Evolutionary conservation across 2,797 vertebrate species (phyloP), one percentile per base, ranked within the genome.

Genomic region (Champsocephalus esox): DNA sequence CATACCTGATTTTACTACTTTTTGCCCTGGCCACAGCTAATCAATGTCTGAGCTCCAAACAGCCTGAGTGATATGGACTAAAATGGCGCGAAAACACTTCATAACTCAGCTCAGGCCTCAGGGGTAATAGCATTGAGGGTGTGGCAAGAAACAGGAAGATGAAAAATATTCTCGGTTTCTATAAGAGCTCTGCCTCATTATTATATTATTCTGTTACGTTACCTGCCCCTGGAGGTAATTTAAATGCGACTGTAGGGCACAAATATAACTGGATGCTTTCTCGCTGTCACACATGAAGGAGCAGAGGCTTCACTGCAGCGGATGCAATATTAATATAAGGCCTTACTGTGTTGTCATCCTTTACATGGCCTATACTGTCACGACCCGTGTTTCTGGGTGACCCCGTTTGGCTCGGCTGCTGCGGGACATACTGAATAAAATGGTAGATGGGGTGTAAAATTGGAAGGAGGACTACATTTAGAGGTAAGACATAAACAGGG

Each of bases 261-360:
- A 70, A 66, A 76, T 70, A 63, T 9, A 49, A 52, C 73, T 11
- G 9, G 21, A 72, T 73, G 49, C 54, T 64, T 63, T 63, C 28
- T 73, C 11, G 44, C 58, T 73, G 51, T 70, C 70, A 21, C 58
- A 28, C 46, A 62, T 49, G 41, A 81, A 77, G 65, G 75, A 1
- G 0, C 50, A 64, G 67, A 69, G 60, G 65, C 58, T 68, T 72
- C 66, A 48, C 76, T 70, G 75, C 63, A 73, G 76, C 24, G 9
- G 68, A 88, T 91, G 77, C 81, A 93, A 92, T 90, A 90, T 90
- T 90, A 80, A 28, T 28, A 28, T 28, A 28, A 92, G 87, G 66
- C 83, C 75, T 84, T 84, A 79, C 86, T 87, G 70, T 81, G 79
- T 77, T 84, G 73, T 55, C 80, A 68, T 77, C 65, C 80, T 79